These are phyloP conservation scores for Bombus pascuorum DNA, from an alignment of 1,140 invertebrate species.

Conservation along the genomic window DNA sequence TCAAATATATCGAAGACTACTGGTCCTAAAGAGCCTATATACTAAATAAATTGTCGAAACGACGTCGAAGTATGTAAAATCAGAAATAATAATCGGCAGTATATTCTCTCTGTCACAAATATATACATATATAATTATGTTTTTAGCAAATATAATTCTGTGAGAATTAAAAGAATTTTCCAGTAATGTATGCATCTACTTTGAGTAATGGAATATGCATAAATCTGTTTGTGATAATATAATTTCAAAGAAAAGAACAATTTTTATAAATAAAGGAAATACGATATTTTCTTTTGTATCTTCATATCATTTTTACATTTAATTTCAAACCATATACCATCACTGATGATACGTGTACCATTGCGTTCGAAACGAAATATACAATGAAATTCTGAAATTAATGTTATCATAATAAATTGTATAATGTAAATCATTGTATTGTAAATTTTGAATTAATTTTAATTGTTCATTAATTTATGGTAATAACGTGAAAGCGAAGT, in stretches of 20 bases:
- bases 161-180: not conserved
- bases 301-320: not conserved
- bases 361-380: not conserved
- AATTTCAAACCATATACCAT: not conserved
- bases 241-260: not conserved
- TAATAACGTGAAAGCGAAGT: not conserved
- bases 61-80: constrained; percentile 20
- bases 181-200: not conserved
- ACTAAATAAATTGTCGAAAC: constrained; percentile 24
- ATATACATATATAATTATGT: not conserved
- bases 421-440: not conserved
- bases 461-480: not conserved
- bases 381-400: not conserved
- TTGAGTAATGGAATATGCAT: too few species aligned
- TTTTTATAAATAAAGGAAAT: not conserved
- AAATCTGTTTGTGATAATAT: too few species aligned
- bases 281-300: not conserved
- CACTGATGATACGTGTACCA: not conserved
- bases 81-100: constrained; percentile 50
- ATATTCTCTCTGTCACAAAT: constrained; percentile 27
- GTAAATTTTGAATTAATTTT: not conserved
- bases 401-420: not conserved
- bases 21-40: constrained; percentile 42
- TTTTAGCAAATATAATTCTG: not conserved
- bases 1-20: constrained; percentile 25